Conservation (phyloP, 2,888 invertebrate genomes). For the Halocaridina rubra region DNA sequence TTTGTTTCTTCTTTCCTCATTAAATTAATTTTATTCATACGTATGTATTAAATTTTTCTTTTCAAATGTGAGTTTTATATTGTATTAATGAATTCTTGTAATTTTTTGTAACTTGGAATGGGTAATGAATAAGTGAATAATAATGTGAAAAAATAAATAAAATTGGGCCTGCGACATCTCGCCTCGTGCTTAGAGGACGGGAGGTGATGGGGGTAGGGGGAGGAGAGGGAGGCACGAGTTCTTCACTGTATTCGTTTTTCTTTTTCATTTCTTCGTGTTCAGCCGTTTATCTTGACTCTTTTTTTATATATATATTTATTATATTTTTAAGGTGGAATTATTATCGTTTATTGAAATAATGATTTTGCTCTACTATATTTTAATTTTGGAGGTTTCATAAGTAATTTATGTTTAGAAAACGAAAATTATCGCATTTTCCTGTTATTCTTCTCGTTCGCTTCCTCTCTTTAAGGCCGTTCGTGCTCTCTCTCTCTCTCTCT, state of each 20-base stretch:
- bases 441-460: slow-evolving; percentile 47
- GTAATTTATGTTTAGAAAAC: neutral
- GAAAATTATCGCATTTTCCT: slow-evolving; percentile 38
- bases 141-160: slow-evolving; percentile 27
- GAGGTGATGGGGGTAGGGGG: too few relatives aligned
- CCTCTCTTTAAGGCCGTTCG: slow-evolving; percentile 2
- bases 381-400: neutral
- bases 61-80: too few relatives aligned
- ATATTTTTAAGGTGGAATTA: neutral
- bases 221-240: too few relatives aligned
- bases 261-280: neutral
- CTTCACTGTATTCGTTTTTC: slow-evolving; percentile 23
- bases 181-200: slow-evolving; percentile 52
- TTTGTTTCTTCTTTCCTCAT: neutral
- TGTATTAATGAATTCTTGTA: too few relatives aligned
- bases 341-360: too few relatives aligned
- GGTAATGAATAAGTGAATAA: neutral
- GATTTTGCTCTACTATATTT: too few relatives aligned
- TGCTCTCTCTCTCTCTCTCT: slow-evolving; percentile 10
- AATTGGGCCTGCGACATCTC: slow-evolving; percentile 50
- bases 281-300: neutral
- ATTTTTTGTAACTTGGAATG: too few relatives aligned
- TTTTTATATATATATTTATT: neutral
- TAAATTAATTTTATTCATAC: neutral
- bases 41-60: too few relatives aligned